A percentile compares a stretch with the other conserved stretches of the same genome.
phyloP scores from a whole-genome alignment of 2,113 vertebrate genomes.

The Meles meles region DNA sequence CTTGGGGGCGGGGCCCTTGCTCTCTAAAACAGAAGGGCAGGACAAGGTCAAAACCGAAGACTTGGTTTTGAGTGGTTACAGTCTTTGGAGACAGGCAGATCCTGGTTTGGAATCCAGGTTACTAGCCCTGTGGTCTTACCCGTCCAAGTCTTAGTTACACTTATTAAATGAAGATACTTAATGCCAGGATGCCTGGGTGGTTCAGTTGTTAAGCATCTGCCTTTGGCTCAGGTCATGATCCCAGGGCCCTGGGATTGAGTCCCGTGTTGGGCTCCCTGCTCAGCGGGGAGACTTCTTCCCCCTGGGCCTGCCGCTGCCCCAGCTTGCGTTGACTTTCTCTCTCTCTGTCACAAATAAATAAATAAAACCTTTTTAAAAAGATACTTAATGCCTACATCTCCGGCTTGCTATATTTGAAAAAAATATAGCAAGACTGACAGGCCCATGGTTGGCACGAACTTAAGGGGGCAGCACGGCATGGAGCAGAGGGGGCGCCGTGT shows the following conservation, averaged over 20 bases:
- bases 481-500: not conserved
- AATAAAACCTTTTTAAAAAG: not conserved
- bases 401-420: not conserved
- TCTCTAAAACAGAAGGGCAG: not conserved
- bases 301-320: too few species aligned
- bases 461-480: rapidly evolving
- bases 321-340: too few species aligned
- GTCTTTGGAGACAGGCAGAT: not conserved
- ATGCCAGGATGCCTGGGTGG: not conserved
- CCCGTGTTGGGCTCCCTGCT: too few species aligned
- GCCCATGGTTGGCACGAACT: not conserved
- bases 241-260: too few species aligned
- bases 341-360: too few species aligned
- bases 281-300: too few species aligned
- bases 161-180: not conserved
- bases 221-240: too few species aligned
- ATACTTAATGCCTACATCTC: not conserved
- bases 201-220: too few species aligned
- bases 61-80: not conserved
- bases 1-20: not conserved
- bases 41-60: not conserved
- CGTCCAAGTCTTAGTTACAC: not conserved
- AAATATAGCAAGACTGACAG: not conserved
- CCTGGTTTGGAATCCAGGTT: not conserved
- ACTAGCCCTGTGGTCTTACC: not conserved